These are phyloP conservation scores for Nycticebus coucang DNA, from an alignment of 2,113 vertebrate species.

Conservation along the genomic window DNA sequence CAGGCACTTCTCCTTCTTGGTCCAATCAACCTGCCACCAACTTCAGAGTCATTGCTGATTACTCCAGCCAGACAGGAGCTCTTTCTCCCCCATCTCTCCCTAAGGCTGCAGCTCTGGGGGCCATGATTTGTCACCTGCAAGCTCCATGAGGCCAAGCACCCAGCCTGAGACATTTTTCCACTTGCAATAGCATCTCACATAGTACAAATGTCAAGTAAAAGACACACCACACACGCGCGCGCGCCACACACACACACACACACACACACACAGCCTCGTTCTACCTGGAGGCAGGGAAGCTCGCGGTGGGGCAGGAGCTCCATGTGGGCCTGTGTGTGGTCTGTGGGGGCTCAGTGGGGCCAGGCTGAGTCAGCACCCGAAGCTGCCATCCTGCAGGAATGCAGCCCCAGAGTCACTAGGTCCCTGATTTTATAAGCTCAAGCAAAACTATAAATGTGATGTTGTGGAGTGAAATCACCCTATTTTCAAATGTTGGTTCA, in stretches of 20 bases:
- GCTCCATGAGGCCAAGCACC: too few species aligned
- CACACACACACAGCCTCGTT: background rate
- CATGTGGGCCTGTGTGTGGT: background rate
- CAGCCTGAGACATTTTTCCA: background rate
- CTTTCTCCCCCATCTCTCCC: background rate
- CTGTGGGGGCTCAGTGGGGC: rapidly evolving
- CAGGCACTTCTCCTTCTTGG: background rate
- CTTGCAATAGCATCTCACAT: background rate
- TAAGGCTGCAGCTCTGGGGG: background rate
- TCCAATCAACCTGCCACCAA: background rate
- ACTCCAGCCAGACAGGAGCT: background rate
- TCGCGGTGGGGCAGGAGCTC: background rate
- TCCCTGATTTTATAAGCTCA: background rate
- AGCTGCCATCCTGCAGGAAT: background rate
- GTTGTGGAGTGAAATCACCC: background rate
- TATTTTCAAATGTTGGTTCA: background rate
- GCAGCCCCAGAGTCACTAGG: background rate
- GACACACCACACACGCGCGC: background rate
- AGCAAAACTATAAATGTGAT: background rate
- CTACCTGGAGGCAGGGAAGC: background rate
- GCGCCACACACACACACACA: too few species aligned
- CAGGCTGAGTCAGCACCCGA: rapidly evolving
- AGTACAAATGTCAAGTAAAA: background rate
- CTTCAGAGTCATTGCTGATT: background rate
- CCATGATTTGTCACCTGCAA: background rate